phyloP scores from a whole-genome alignment of 2,113 vertebrate genomes.

The Bolborhynchus lineola region DNA sequence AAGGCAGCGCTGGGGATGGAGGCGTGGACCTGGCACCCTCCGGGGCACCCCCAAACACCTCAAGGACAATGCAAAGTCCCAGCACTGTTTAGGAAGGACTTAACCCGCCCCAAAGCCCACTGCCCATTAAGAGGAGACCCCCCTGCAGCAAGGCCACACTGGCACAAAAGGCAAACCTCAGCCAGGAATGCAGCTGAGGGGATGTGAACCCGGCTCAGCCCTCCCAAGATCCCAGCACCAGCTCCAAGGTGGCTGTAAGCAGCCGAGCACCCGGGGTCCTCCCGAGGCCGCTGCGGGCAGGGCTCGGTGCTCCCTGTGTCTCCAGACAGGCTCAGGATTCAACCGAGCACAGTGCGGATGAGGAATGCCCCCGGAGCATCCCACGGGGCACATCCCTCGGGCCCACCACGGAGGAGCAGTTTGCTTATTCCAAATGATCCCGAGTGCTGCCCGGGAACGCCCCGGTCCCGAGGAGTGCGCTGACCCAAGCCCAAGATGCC shows the following conservation, averaged over 20 bases:
- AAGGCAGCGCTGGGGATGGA: background rate
- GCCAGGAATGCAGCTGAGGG: background rate
- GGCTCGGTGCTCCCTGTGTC: background rate
- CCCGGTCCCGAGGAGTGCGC: background rate
- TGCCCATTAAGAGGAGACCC: background rate
- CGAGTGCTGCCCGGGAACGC: background rate
- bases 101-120: background rate
- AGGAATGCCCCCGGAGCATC: background rate
- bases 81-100: background rate
- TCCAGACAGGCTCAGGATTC: accelerated
- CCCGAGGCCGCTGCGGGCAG: no score
- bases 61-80: background rate
- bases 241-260: background rate
- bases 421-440: background rate
- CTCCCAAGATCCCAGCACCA: background rate
- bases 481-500: accelerated
- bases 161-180: background rate
- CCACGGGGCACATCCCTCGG: background rate
- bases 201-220: background rate
- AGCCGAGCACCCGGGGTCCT: background rate
- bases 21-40: background rate
- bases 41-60: background rate
- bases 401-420: background rate
- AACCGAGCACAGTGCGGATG: background rate
- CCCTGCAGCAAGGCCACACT: background rate